Conservation (phyloP, 2,797 vertebrate species). For the Gypaetus barbatus region DNA sequence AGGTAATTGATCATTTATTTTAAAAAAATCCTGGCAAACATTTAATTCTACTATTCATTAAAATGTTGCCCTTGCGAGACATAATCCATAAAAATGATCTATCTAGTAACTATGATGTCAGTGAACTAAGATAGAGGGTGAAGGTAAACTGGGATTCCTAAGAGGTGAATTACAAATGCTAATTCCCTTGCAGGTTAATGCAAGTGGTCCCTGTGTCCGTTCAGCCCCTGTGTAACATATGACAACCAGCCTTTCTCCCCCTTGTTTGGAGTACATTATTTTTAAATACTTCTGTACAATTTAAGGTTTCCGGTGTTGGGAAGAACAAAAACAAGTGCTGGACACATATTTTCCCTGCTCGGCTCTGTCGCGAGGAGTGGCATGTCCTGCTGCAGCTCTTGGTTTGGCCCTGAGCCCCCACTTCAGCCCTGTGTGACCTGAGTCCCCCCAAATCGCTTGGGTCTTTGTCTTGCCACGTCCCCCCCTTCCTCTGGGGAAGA, state of each 20-base stretch:
- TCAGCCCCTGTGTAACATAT: fast-evolving
- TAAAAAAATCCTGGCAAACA: conserved; percentile 26
- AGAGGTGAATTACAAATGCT: not conserved
- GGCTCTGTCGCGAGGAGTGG: fast-evolving
- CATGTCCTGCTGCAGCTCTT: fast-evolving
- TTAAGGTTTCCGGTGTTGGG: not conserved
- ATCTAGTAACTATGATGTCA: not conserved
- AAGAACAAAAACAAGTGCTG: not conserved
- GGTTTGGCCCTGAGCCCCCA: fast-evolving
- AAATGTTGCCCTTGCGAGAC: conserved; percentile 14
- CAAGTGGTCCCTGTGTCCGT: fast-evolving
- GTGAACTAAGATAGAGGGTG: not conserved
- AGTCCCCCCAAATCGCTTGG: fast-evolving
- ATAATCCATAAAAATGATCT: conserved; percentile 53
- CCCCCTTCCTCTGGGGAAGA: not conserved
- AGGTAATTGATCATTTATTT: not conserved
- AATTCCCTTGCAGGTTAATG: not conserved
- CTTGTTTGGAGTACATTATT: fast-evolving
- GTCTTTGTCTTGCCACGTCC: fast-evolving
- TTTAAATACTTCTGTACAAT: not conserved
- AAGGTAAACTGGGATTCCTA: not conserved
- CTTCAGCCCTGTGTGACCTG: not conserved
- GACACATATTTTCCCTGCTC: fast-evolving
- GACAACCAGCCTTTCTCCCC: not conserved
- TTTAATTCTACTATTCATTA: conserved; percentile 57